These are phyloP conservation scores for Zygaena filipendulae DNA, from an alignment of 2,888 invertebrate species.

Conservation along the genomic window DNA sequence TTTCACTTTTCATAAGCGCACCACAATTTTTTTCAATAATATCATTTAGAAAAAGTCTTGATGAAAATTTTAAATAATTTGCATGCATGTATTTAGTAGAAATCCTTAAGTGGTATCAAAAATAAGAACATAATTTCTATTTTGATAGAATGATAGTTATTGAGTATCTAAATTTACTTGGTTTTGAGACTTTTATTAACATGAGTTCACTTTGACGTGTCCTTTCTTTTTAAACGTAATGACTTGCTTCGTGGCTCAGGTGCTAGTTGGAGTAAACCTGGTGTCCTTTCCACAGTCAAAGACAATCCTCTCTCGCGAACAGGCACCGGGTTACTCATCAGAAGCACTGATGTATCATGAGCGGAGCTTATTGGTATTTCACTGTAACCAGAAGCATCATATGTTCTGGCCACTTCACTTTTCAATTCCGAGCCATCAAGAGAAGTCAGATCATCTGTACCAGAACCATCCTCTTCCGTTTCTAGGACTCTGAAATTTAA, in stretches of 20 bases:
- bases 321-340: constrained; percentile 23
- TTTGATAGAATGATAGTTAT: too few species aligned
- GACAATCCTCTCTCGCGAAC: constrained; percentile 45
- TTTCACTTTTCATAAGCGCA: too few species aligned
- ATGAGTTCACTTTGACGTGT: constrained; percentile 23
- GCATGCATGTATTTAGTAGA: too few species aligned
- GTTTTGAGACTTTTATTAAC: constrained; percentile 12
- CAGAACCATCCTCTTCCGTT: constrained; percentile 28
- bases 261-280: constrained; percentile 29
- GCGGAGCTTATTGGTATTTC: constrained; percentile 27
- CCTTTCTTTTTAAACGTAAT: constrained; percentile 42
- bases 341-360: constrained; percentile 25
- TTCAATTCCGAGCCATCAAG: constrained; percentile 33
- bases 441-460: constrained; percentile 33
- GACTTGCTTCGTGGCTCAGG: constrained; percentile 52
- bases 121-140: too few species aligned
- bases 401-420: constrained; percentile 30
- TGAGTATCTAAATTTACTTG: not conserved
- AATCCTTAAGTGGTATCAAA: constrained; percentile 7
- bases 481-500: constrained; percentile 35
- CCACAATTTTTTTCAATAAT: too few species aligned
- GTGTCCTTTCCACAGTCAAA: constrained; percentile 38
- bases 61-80: too few species aligned
- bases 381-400: constrained; percentile 30
- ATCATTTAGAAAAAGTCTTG: constrained; percentile 3